phyloP scores from a whole-genome alignment of 2,797 vertebrate genomes.

The Fistularia commersonii region DNA sequence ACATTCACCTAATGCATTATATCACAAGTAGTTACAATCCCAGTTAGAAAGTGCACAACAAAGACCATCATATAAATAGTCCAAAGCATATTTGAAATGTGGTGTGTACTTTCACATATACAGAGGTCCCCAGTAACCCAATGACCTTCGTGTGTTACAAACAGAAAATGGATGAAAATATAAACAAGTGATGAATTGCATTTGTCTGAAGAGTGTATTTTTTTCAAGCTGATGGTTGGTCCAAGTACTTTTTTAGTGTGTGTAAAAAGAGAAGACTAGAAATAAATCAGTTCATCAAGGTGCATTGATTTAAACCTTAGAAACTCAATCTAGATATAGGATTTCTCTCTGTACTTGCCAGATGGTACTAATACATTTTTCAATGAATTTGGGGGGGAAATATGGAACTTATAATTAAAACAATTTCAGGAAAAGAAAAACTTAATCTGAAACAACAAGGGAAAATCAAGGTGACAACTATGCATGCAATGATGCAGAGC shows the following conservation, averaged over 20 bases:
- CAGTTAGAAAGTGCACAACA: no score
- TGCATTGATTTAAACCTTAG: conserved; percentile 12
- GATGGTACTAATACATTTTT: conserved; percentile 20
- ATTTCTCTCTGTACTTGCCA: conserved; percentile 15
- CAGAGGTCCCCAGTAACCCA: not conserved
- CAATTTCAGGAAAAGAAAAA: not conserved
- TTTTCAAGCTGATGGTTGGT: no score
- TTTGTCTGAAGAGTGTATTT: no score
- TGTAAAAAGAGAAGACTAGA: no score
- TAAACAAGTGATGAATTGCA: not conserved
- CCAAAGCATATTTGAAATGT: no score
- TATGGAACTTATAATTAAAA: conserved; percentile 26
- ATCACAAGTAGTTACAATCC: no score
- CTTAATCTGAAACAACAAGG: conserved; percentile 1
- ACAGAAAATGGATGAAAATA: not conserved
- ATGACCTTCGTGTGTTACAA: conserved; percentile 1
- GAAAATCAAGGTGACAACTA: conserved; percentile 1
- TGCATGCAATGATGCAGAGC: conserved; percentile 5
- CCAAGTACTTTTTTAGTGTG: no score
- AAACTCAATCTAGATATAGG: conserved; percentile 3
- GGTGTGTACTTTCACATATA: no score
- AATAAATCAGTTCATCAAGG: conserved; percentile 4
- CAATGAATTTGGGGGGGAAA: conserved; percentile 16
- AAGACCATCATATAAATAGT: no score
- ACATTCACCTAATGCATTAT: no score